Conservation (phyloP, 2,113 vertebrate genomes). For the Nansenia antarctica region DNA sequence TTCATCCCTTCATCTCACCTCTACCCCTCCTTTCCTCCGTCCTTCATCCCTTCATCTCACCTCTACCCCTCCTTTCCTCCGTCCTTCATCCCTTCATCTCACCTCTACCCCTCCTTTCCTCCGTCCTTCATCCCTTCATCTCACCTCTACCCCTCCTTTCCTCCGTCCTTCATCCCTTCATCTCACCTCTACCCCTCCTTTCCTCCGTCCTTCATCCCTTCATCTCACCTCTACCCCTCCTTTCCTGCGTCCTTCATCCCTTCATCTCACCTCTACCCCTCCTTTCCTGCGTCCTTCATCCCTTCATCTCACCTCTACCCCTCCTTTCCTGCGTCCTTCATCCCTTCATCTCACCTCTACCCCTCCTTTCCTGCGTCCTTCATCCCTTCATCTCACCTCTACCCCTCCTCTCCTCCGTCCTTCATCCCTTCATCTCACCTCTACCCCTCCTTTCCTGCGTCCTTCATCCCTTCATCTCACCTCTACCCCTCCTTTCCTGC, state of each 20-base stretch:
- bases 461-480: background rate
- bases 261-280: background rate
- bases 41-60: background rate
- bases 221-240: background rate
- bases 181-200: conserved; percentile 5
- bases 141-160: background rate
- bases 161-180: background rate
- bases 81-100: background rate
- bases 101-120: background rate
- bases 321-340: background rate
- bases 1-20: background rate
- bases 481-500: background rate
- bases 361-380: background rate
- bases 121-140: background rate
- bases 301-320: conserved; percentile 1
- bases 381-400: background rate
- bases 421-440: background rate
- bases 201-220: background rate
- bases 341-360: background rate
- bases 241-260: background rate
- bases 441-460: background rate
- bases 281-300: background rate
- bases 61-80: background rate
- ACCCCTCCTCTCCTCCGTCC: background rate
- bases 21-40: background rate